These are phyloP conservation scores for Pangasianodon gigas DNA, from an alignment of 2,113 vertebrate genomes.

Conservation along the genomic window DNA sequence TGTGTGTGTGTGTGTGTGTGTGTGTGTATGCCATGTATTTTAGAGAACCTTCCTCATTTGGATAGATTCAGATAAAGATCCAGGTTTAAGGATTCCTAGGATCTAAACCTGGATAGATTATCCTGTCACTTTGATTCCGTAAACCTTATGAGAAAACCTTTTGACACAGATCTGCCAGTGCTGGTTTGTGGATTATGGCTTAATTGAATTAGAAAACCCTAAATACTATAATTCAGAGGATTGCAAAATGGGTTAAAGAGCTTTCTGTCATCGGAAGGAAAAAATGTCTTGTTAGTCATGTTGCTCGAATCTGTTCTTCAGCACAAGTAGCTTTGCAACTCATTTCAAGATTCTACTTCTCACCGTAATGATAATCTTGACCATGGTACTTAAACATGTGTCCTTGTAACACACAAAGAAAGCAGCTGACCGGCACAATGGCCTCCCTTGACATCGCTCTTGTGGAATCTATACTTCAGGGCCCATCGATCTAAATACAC, in stretches of 20 bases:
- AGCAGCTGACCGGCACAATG: conserved; percentile 39
- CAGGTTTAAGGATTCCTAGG: conserved; percentile 34
- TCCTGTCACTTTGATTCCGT: conserved; percentile 47
- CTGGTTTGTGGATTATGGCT: conserved; percentile 38
- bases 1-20: conserved; percentile 14
- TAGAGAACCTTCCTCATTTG: conserved; percentile 39
- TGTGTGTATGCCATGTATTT: conserved; percentile 23
- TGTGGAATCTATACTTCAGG: conserved; percentile 55
- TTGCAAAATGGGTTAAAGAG: conserved; percentile 21
- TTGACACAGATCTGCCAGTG: conserved; percentile 31
- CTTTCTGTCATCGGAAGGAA: background rate
- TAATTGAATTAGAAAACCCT: conserved; percentile 54
- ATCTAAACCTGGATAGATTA: conserved; percentile 39
- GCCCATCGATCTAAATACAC: conserved; percentile 50
- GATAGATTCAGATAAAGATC: conserved; percentile 39
- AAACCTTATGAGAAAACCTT: conserved; percentile 45
- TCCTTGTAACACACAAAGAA: conserved; percentile 43
- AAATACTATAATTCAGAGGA: conserved; percentile 39
- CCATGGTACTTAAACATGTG: conserved; percentile 34
- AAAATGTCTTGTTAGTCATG: conserved; percentile 1
- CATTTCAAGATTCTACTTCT: conserved; percentile 14
- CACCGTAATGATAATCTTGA: conserved; percentile 27
- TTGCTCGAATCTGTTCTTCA: conserved; percentile 36
- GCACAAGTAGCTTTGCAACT: conserved; percentile 19
- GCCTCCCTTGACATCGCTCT: conserved; percentile 49